Conservation (phyloP, 1,140 invertebrate species). For the Drosophila eugracilis region DNA sequence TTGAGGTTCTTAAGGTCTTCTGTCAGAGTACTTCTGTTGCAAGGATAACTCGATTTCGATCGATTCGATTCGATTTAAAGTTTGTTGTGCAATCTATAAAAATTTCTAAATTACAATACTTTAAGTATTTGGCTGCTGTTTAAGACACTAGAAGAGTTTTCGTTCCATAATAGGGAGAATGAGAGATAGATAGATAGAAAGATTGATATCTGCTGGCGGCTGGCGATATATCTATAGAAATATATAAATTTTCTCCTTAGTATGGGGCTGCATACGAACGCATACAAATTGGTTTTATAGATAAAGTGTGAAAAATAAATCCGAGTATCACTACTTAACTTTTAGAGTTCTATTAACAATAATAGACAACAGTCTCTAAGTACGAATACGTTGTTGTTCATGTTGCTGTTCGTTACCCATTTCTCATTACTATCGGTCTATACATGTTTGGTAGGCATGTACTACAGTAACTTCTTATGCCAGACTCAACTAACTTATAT, state of each 20-base stretch:
- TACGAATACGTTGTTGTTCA: constrained; percentile 81
- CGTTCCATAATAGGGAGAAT: constrained; percentile 17
- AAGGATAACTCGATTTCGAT: constrained; percentile 17
- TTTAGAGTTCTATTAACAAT: constrained; percentile 82
- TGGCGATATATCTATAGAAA: constrained; percentile 25
- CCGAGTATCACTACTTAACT: constrained; percentile 82
- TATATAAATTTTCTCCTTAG: constrained; percentile 33
- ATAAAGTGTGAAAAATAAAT: constrained; percentile 78
- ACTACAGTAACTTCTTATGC: constrained; percentile 34
- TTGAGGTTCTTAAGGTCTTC: constrained; percentile 59
- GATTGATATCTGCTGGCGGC: constrained; percentile 11
- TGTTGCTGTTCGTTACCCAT: constrained; percentile 33
- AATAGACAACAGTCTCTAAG: constrained; percentile 84
- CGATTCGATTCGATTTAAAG: neutral
- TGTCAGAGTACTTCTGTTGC: constrained; percentile 73
- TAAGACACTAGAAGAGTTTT: constrained; percentile 77
- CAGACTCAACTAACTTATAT: constrained; percentile 37
- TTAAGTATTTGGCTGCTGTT: constrained; percentile 75
- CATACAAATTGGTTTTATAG: constrained; percentile 11
- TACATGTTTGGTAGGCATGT: constrained; percentile 30
- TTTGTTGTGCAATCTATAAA: constrained; percentile 73
- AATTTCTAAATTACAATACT: constrained; percentile 71
- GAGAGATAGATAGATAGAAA: constrained; percentile 18
- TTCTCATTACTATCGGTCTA: constrained; percentile 8
- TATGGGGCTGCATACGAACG: constrained; percentile 33